Percentiles rank a stretch among this genome's conserved stretches.
Conservation (phyloP, 2,113 vertebrate genomes). For the Mirounga angustirostris region DNA sequence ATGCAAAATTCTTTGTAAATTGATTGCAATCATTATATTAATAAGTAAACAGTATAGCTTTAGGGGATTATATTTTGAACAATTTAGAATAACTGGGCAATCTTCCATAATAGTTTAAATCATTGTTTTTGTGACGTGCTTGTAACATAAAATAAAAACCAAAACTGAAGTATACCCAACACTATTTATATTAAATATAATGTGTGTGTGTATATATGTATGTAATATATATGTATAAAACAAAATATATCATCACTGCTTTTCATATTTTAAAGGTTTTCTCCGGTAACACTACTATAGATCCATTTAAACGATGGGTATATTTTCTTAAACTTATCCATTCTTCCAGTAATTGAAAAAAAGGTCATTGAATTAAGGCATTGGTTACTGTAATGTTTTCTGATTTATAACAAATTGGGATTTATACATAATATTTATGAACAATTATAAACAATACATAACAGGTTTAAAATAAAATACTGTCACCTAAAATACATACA, state of each 20-base stretch:
- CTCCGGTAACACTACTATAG: not conserved
- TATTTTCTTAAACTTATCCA: not conserved
- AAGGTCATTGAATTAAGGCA: not conserved
- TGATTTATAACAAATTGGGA: not conserved
- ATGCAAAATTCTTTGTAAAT: not conserved
- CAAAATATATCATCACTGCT: not conserved
- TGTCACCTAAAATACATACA: not conserved
- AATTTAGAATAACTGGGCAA: conserved; percentile 25
- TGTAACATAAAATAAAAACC: conserved; percentile 40
- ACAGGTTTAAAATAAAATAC: not conserved
- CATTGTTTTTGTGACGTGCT: not conserved
- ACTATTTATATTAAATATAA: not conserved
- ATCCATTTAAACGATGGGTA: not conserved
- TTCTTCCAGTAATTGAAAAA: not conserved
- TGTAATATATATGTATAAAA: not conserved
- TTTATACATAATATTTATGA: not conserved
- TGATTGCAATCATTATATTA: not conserved
- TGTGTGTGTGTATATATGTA: not conserved
- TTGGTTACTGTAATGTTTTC: not conserved
- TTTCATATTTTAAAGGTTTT: not conserved
- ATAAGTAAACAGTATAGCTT: not conserved
- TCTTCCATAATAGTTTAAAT: conserved; percentile 28
- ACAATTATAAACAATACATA: not conserved
- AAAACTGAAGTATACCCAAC: not conserved
- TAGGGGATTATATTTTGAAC: conserved; percentile 23